Base-by-base conservation (phyloP, 2,888 invertebrate species). In the Epinotia nisella region DNA sequence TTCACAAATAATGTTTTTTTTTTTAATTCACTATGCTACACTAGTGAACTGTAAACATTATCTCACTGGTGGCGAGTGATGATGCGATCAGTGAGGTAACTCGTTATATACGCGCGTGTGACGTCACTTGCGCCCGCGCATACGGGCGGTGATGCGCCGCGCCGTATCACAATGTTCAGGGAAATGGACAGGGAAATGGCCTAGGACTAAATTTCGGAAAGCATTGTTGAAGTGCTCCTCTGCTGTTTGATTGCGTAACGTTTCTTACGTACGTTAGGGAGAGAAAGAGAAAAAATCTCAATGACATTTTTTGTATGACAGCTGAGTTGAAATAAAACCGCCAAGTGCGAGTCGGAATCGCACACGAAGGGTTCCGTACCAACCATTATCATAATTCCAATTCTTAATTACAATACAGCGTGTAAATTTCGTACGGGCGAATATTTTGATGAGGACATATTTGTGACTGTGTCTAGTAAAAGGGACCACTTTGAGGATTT, bases 121-220 rank as follows among this genome's bases (percentile, higher is more conserved):
- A 62, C 49, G 49, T 62, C 62, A 62, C 39, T 35, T 9, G 49
- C 62, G 49, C 29, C n/a, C n/a, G 62, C 62, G 62, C 62, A 62
- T 62, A 10, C 62, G 62, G 62, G 62, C 45, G 29, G 39, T 49
- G 49, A 29, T 24, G 59, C 35, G 58, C 9, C 35, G 60, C 29
- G 29, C n/a, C 2, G 9, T 45, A 49, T 24, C n/a, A 7, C 49
- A 4, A 29, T 62, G 24, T 45, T 15, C 15, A n/a, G 45, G 49
- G 24, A 49, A 62, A 49, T 49, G 15, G 45, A 13, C n/a, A 24
- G n/a, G 17, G 35, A 7, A 17, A n/a, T 17, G 35, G n/a, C 59
- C 10, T 4, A n/a, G 35, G 13, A 15, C 1, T 4, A 9, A n/a
- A 3, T 9, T n/a, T n/a, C n/a, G n/a, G n/a, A n/a, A n/a, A n/a